phyloP scores from a whole-genome alignment of 2,113 vertebrate genomes.

The Macrotis lagotis region DNA sequence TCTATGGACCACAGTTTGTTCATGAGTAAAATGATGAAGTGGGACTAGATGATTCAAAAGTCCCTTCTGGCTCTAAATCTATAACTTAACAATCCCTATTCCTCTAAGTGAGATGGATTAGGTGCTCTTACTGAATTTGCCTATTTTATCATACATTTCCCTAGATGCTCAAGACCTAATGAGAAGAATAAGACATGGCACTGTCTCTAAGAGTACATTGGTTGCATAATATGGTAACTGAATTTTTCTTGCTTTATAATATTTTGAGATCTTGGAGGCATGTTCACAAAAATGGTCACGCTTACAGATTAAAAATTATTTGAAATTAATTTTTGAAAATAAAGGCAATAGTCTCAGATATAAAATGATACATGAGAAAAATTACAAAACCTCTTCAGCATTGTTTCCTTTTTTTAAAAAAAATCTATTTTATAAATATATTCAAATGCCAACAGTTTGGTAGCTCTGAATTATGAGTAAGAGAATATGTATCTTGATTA shows the following conservation, averaged over 20 bases:
- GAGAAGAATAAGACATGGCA: neutral
- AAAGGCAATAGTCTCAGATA: conserved; percentile 20
- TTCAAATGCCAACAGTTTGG: neutral
- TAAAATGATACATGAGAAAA: conserved; percentile 21
- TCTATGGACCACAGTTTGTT: neutral
- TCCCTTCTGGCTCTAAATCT: neutral
- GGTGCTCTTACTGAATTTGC: neutral
- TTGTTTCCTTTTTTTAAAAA: conserved; percentile 4
- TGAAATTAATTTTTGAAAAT: conserved; percentile 51
- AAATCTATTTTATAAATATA: neutral
- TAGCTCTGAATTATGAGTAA: neutral
- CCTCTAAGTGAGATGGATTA: neutral
- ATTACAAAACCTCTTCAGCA: neutral
- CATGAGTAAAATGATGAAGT: neutral
- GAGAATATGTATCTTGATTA: neutral
- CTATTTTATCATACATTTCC: neutral
- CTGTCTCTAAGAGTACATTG: conserved; percentile 23
- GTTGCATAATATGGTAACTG: neutral
- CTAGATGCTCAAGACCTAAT: neutral
- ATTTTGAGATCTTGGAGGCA: neutral
- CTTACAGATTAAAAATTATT: conserved; percentile 26
- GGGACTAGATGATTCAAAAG: neutral
- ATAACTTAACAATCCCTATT: neutral
- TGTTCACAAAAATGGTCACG: neutral
- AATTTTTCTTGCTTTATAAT: conserved; percentile 9